phyloP scores from a whole-genome alignment of 2,797 vertebrate genomes.

The Anableps anableps region DNA sequence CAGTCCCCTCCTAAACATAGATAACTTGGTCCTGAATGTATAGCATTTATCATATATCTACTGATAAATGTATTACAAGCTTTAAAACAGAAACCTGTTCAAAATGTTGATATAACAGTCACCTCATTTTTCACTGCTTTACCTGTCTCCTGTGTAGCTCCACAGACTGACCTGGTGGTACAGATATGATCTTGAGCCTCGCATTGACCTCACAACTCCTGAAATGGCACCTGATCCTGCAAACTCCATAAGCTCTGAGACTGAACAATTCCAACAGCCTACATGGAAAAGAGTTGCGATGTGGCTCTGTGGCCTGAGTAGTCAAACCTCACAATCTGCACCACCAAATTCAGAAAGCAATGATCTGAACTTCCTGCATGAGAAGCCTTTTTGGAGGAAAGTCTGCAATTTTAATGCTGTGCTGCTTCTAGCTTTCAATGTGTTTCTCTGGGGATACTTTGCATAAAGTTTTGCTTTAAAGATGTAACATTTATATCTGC shows the following conservation, averaged over 20 bases:
- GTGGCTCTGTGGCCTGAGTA: constrained; percentile 87
- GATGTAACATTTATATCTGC: neutral
- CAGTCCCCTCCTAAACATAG: neutral
- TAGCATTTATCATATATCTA: neutral
- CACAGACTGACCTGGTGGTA: constrained; percentile 76
- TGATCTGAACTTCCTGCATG: constrained; percentile 84
- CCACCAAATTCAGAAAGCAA: constrained; percentile 22
- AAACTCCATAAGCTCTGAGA: neutral
- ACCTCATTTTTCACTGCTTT: neutral
- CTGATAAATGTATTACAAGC: neutral
- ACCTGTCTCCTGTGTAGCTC: constrained; percentile 46
- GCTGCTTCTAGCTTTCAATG: constrained; percentile 84
- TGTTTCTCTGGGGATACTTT: constrained; percentile 95
- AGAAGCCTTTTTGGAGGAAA: constrained; percentile 85
- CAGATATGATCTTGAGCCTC: constrained; percentile 58
- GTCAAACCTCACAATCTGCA: neutral
- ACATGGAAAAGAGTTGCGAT: constrained; percentile 77
- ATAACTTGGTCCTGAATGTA: neutral
- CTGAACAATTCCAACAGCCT: constrained; percentile 3
- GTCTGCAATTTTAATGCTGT: constrained; percentile 88
- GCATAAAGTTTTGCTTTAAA: constrained; percentile 60
- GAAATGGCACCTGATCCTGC: neutral
- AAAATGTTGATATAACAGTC: neutral
- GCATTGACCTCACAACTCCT: constrained; percentile 29
- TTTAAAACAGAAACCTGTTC: neutral